Conservation (phyloP, 2,113 vertebrate species). For the Holacanthus passer region DNA sequence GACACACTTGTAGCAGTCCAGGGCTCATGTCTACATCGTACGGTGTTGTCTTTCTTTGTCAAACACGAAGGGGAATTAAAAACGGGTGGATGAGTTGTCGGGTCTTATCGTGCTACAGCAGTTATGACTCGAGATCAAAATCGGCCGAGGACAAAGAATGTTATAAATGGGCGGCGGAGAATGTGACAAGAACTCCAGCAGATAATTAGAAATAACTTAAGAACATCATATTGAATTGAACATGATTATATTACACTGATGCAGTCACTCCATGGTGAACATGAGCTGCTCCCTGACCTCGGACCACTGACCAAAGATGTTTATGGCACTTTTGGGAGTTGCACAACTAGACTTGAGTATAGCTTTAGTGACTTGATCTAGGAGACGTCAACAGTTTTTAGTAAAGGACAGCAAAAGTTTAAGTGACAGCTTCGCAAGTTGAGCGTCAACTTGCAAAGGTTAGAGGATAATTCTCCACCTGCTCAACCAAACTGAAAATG, state of each 20-base stretch:
- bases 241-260: constrained; percentile 13
- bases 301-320: not conserved
- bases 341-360: not conserved
- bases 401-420: constrained; percentile 1
- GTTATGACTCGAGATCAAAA: constrained; percentile 34
- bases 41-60: constrained; percentile 61
- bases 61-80: constrained; percentile 52
- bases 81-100: not conserved
- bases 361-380: not conserved
- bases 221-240: constrained; percentile 1
- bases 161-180: not conserved
- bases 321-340: not conserved
- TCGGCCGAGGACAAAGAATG: constrained; percentile 19
- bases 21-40: constrained; percentile 57
- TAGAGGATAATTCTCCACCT: constrained; percentile 12
- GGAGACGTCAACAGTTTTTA: not conserved
- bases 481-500: constrained; percentile 5
- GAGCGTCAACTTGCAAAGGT: constrained; percentile 25
- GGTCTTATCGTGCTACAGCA: constrained; percentile 15
- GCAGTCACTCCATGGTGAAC: constrained; percentile 1
- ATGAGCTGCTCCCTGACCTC: constrained; percentile 20
- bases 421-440: not conserved
- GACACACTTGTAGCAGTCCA: constrained; percentile 54
- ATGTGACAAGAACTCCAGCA: not conserved
- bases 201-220: constrained; percentile 16